phyloP scores from a whole-genome alignment of 2,797 vertebrate species.

The Argentina silus region DNA sequence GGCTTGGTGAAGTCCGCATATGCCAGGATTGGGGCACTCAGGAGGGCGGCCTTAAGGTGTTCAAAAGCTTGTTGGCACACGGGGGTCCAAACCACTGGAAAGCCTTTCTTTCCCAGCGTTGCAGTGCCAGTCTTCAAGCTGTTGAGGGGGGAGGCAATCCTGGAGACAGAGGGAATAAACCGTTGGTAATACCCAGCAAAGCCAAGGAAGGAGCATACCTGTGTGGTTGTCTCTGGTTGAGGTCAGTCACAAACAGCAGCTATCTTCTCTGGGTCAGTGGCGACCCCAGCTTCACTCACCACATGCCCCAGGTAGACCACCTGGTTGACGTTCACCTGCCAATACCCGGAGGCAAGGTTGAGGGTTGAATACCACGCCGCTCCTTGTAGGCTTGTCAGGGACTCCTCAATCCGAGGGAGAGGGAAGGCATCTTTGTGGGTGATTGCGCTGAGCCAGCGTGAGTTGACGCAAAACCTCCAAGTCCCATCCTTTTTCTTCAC shows the following conservation, averaged over 20 bases:
- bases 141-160: not conserved
- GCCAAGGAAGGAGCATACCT: not conserved
- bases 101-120: too few species aligned
- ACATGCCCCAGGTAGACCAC: slow-evolving; percentile 4
- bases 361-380: not conserved
- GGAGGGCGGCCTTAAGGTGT: not conserved
- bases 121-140: not conserved
- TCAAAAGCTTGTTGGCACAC: not conserved
- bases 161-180: slow-evolving; percentile 5
- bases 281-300: slow-evolving; percentile 6
- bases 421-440: slow-evolving; percentile 24
- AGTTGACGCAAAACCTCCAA: slow-evolving; percentile 20
- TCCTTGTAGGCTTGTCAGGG: not conserved
- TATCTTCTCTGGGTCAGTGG: slow-evolving; percentile 5
- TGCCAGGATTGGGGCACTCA: slow-evolving; percentile 3
- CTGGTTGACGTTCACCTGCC: not conserved
- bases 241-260: not conserved
- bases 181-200: slow-evolving; percentile 8
- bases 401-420: slow-evolving; percentile 7
- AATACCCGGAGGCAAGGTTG: not conserved
- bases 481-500: slow-evolving; percentile 16
- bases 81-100: not conserved
- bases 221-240: not conserved
- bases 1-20: not conserved
- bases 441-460: not conserved